These are phyloP conservation scores for Drosophila chauvacae DNA, from an alignment of 1,140 invertebrate species.

Conservation along the genomic window DNA sequence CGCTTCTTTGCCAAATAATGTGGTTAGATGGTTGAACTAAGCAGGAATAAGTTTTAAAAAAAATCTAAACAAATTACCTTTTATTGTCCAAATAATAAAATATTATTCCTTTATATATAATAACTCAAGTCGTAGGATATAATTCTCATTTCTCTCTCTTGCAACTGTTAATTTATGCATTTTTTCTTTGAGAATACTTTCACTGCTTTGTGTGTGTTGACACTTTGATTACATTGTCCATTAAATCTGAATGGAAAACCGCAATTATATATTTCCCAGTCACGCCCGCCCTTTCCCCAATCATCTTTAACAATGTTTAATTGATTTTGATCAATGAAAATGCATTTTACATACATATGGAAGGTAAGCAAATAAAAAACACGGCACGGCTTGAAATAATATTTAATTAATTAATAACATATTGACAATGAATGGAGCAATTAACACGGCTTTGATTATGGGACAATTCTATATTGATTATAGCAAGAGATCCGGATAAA, in stretches of 20 bases:
- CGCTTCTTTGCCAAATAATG: background rate
- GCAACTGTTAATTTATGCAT: background rate
- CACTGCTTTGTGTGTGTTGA: constrained; percentile 4
- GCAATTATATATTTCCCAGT: constrained; percentile 36
- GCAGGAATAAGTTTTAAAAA: background rate
- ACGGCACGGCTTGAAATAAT: constrained; percentile 54
- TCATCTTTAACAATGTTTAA: constrained; percentile 60
- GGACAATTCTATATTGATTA: constrained; percentile 50
- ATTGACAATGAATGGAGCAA: constrained; percentile 67
- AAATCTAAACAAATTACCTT: background rate
- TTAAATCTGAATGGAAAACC: constrained; percentile 46
- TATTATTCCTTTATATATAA: background rate
- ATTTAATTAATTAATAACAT: constrained; percentile 74
- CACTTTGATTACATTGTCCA: constrained; percentile 50
- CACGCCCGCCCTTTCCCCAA: constrained; percentile 13
- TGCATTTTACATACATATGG: constrained; percentile 24
- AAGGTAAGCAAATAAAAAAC: constrained; percentile 19
- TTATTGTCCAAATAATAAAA: background rate
- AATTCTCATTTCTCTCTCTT: background rate
- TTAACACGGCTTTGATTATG: constrained; percentile 73
- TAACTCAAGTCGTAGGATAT: background rate
- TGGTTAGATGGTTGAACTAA: background rate
- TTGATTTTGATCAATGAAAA: constrained; percentile 63
- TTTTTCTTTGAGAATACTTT: constrained; percentile 13
- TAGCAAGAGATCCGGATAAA: constrained; percentile 28